Evolutionary conservation across 2,797 vertebrate genomes (phyloP).

Genomic region (Prionace glauca): DNA sequence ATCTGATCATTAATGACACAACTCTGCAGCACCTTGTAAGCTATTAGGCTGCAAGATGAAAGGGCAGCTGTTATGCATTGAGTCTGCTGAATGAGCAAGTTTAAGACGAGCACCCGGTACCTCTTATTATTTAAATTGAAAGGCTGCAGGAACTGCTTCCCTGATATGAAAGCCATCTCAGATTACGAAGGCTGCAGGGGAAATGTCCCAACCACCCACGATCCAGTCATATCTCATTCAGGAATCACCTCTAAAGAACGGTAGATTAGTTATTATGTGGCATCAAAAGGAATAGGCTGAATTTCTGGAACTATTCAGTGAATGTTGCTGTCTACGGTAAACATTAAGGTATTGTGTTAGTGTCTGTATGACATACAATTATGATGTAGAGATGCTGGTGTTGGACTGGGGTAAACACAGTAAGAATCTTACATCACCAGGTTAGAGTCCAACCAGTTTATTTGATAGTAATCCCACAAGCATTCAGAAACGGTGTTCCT

Average conservation of each 20-base stretch:
- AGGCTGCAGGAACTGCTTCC: neutral
- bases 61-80: neutral
- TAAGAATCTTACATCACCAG: too few species aligned
- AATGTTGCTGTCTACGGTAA: neutral
- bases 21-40: neutral
- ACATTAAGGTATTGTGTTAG: neutral
- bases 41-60: neutral
- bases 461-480: too few species aligned
- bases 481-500: too few species aligned
- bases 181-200: neutral
- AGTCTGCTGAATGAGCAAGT: neutral
- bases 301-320: neutral
- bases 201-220: neutral
- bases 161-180: neutral
- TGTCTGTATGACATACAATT: neutral
- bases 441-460: too few species aligned
- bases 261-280: neutral
- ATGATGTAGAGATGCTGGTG: too few species aligned
- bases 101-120: neutral
- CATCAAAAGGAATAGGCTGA: neutral
- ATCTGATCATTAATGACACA: neutral
- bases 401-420: too few species aligned
- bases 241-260: neutral
- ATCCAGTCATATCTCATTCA: neutral
- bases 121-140: neutral